Percentiles rank a stretch among this genome's conserved stretches.
Conservation (phyloP, 2,113 vertebrate species). For the Burhinus bistriatus region DNA sequence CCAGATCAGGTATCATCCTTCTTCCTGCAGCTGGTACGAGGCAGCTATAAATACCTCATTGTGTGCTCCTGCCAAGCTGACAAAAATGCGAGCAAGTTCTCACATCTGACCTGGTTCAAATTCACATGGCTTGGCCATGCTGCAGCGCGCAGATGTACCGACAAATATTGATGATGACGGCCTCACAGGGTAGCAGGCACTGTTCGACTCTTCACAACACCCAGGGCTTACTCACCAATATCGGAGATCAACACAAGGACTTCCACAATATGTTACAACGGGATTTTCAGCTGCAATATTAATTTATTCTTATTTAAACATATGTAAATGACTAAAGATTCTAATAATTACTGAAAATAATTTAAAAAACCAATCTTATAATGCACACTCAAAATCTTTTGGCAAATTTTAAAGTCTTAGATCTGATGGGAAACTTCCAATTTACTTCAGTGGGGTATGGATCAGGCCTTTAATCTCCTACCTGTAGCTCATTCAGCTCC, state of each 20-base stretch:
- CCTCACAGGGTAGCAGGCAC: not conserved
- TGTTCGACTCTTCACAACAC: not conserved
- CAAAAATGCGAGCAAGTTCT: not conserved
- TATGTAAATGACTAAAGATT: not conserved
- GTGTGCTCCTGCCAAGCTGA: not conserved
- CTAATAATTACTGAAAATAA: not conserved
- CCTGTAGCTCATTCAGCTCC: not conserved
- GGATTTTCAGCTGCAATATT: not conserved
- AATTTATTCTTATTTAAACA: not conserved
- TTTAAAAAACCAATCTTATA: not conserved
- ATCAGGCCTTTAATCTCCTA: not conserved
- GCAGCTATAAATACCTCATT: conserved; percentile 25
- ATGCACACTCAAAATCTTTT: not conserved
- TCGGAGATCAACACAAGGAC: not conserved
- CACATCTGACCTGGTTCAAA: not conserved
- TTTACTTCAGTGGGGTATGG: not conserved
- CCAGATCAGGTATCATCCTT: conserved; percentile 29
- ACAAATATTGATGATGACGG: not conserved
- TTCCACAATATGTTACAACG: not conserved
- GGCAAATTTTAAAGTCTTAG: not conserved
- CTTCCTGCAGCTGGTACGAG: conserved; percentile 24
- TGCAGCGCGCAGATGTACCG: not conserved
- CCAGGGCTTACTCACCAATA: not conserved
- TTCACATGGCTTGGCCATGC: not conserved
- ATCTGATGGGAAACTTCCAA: not conserved